These are phyloP conservation scores for Martes martes DNA, from an alignment of 2,113 vertebrate species.

Conservation along the genomic window DNA sequence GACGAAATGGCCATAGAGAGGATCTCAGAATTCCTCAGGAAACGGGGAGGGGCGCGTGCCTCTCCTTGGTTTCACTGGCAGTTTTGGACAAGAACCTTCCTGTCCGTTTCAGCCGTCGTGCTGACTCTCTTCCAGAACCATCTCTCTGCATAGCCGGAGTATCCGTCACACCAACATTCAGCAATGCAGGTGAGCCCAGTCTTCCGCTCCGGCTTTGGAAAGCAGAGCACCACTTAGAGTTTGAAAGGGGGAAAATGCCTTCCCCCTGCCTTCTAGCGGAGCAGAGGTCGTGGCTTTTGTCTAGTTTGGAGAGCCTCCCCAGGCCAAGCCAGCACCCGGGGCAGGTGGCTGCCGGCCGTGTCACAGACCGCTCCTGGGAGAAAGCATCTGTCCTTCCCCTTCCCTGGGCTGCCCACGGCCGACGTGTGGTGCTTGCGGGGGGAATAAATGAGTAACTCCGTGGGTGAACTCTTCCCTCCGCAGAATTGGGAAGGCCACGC, in stretches of 20 bases:
- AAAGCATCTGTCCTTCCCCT: neutral
- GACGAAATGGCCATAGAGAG: neutral
- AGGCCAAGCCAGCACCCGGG: neutral
- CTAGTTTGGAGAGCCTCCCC: neutral
- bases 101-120: neutral
- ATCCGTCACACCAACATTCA: neutral
- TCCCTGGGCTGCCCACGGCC: fast-evolving
- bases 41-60: neutral
- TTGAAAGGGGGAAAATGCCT: neutral
- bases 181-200: neutral
- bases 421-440: neutral
- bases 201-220: neutral
- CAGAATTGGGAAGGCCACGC: neutral
- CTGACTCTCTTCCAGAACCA: neutral
- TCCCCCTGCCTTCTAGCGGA: neutral
- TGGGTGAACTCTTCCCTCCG: neutral
- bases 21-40: neutral
- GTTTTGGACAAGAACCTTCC: conserved; percentile 22
- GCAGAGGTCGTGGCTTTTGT: neutral
- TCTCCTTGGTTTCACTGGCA: neutral
- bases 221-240: too few relatives aligned
- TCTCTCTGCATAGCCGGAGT: neutral
- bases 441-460: neutral
- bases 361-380: neutral
- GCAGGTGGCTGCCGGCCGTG: fast-evolving